Evolutionary conservation across 2,113 vertebrate genomes (phyloP), one percentile per base, ranked within the genome.

Genomic region (Austrofundulus limnaeus): DNA sequence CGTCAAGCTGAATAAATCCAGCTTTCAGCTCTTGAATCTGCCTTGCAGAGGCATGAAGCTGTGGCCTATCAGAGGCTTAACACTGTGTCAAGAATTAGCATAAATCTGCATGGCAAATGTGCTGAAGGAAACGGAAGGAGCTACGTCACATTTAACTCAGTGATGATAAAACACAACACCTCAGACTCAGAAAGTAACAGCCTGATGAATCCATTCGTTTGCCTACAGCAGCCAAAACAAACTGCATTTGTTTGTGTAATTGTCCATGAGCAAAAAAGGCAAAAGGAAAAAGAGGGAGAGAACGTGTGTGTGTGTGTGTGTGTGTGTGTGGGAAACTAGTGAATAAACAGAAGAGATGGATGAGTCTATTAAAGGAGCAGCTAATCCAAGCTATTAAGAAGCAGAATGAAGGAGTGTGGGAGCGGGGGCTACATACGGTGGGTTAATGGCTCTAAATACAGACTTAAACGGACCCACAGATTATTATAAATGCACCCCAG

Each of bases 191-290:
- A 78, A 80, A 51, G 52, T 66, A 77, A 75, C 39, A 34, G 65
- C 63, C 78, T 62, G 65, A 75, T 72, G 60, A 83, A 82, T 81
- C 70, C 46, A 59, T 79, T 83, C 45, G 73, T 80, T 82, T 66
- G 50, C 56, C 59, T 66, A 52, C 24, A 6, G 25, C 64, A 54
- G 66, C 61, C 61, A 41, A 64, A 84, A 89, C 77, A 86, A 86
- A 88, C 76, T 63, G 83, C 67, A 84, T 89, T 86, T 88, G 87
- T 83, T 85, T 84, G 83, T 84, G 82, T 89, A 90, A 89, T 89
- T 90, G 86, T 73, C 87, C 87, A 75, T 89, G 85, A 87, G 85
- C 74, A 43, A 28, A 69, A 53, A 59, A 78, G 82, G 77, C 47
- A 58, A 65, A 48, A 51, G 47, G 53, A 75, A 64, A 64, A 50